Base-by-base conservation (phyloP, 2,888 invertebrate genomes). In the Sesia bembeciformis region DNA sequence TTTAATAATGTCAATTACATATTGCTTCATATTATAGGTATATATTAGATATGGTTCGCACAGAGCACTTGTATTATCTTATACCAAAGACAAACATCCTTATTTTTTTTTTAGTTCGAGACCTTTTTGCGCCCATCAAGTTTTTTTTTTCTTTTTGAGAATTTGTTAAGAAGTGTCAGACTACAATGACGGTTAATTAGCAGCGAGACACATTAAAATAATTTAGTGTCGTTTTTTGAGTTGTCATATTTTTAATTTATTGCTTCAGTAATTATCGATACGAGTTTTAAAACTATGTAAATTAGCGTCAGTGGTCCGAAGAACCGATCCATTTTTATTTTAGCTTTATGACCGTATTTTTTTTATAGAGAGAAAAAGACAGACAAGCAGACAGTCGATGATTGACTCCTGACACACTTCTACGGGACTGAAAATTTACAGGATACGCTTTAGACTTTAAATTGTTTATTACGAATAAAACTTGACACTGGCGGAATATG, bases 171-270 rank as follows among this genome's bases (percentile, higher is more conserved):
- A 49, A 71, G 81, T 78, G 82, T 82, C 79, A 83, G 78, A 67
- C 71, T 70, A 67, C 77, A 68, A 71, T 62, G 69, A 73, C 71
- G 78, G 72, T 66, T 77, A 78, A 84, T 84, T 85, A 81, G 79
- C 72, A 60, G 56, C 58, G 61, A 62, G 72, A 76, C 79, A 80
- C 79, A 76, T 84, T 83, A 71, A 56, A 49, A 66, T 79, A 72
- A 79, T 56, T 53, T 52, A 40, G 40, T 52, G 52, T 52, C 40
- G 6, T 68, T 74, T 74, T 78, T 50, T 3, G 38, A 51, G 56
- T 67, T 68, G 75, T 72, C 80, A 78, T 71, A 68, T 61, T 72
- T 72, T 58, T 67, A 71, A 78, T 81, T 74, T 75, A 80, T 77
- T 63, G 61, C 65, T 43, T 54, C 40, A 51, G 54, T 67, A 66